These are phyloP conservation scores for Hemithea aestivaria DNA, from an alignment of 2,888 invertebrate genomes.

Conservation along the genomic window DNA sequence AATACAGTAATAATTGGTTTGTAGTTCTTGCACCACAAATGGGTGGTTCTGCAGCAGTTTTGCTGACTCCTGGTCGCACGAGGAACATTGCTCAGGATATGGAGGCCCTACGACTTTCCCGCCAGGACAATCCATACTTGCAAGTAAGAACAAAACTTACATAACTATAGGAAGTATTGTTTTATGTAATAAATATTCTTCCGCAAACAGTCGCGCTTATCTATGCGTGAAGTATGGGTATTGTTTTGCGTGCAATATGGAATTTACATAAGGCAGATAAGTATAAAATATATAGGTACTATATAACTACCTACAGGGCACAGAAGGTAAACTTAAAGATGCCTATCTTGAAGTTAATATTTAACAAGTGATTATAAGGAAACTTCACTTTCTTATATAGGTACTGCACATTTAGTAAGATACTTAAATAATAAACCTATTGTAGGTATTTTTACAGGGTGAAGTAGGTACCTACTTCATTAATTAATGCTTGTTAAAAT, in stretches of 20 bases:
- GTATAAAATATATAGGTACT: too few relatives aligned
- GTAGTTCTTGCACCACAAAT: conserved; percentile 57
- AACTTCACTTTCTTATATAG: too few relatives aligned
- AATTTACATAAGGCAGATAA: conserved; percentile 1
- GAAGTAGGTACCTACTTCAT: too few relatives aligned
- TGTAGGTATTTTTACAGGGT: too few relatives aligned
- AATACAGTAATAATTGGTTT: conserved; percentile 29
- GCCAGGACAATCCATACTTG: conserved; percentile 91
- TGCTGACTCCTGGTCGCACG: conserved; percentile 85
- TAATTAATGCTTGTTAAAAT: too few relatives aligned
- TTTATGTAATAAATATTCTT: conserved; percentile 18
- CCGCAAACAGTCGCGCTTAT: conserved; percentile 1
- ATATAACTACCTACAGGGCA: too few relatives aligned
- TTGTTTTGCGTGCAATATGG: conserved; percentile 3
- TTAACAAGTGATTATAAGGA: too few relatives aligned
- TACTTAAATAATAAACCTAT: too few relatives aligned
- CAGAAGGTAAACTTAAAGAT: too few relatives aligned
- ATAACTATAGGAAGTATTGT: conserved; percentile 22
- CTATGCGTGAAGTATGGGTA: background rate
- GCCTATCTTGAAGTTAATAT: too few relatives aligned
- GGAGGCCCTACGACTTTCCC: conserved; percentile 88
- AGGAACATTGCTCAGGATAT: conserved; percentile 91
- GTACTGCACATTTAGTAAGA: too few relatives aligned
- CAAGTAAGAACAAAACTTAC: conserved; percentile 73
- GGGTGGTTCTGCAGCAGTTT: conserved; percentile 76